Evolutionary conservation across 2,113 vertebrate genomes (phyloP), one percentile per base, ranked within the genome.

Genomic region (Xenopus laevis): DNA sequence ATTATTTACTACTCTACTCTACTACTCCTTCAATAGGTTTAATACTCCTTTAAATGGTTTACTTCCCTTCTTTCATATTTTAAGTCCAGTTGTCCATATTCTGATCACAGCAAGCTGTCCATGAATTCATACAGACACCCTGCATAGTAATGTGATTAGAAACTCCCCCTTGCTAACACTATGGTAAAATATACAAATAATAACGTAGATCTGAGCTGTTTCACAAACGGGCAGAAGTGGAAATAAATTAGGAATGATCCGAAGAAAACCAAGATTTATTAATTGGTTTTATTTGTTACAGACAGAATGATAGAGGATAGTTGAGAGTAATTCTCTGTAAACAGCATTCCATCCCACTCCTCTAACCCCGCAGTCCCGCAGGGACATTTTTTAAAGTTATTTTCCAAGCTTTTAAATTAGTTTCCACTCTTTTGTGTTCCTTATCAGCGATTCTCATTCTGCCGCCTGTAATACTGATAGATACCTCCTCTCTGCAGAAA

Each of bases 371-470:
- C 50, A 45, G 52, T 64, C 62, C 71, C 44, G 46, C 21, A 27
- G 71, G 65, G 72, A 62, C 72, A 68, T 75, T 75, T 74, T 67
- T 75, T 68, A 55, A 68, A 61, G 72, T 62, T 52, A 44, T 40
- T 46, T 61, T 68, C 50, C 57, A 61, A 44, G 58, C 57, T 75
- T 62, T 74, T 68, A 75, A 62, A 75, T 75, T 52, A 75, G 65
- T 62, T 33, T 68, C 72, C 27, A 50, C 20, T 67, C 40, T 74
- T 46, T 74, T 58, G 21, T 53, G 67, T 60, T 68, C 65, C 72
- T 75, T 75, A 75, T 75, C 72, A 62, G 57, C 61, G 65, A 68
- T 68, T 62, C 46, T 68, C 72, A 61, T 68, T 61, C 65, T 33
- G 30, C 72, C 15, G 45, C 20, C 55, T n/a, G 45, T 66, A 40